A percentile compares a stretch with the other conserved stretches of the same genome.
phyloP scores from a whole-genome alignment of 64 coral and sea anemone genomes.

The Cladopsammia gracilis region DNA sequence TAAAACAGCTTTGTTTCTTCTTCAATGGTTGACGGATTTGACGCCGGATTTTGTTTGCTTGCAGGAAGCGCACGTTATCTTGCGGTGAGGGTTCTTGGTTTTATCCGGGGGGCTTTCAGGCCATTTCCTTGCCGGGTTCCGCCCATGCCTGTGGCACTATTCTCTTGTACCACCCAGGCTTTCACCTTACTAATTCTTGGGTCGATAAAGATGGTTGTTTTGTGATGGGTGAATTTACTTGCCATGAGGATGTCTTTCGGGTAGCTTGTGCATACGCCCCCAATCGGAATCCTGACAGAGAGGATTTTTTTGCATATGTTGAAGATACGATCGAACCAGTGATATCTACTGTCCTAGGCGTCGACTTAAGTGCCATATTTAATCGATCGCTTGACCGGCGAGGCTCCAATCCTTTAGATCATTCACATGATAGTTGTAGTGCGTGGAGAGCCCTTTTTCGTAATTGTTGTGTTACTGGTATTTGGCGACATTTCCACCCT shows the following conservation, averaged over 20 bases:
- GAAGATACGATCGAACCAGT: not conserved
- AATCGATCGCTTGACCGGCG: not conserved
- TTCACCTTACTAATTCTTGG: too few relatives aligned
- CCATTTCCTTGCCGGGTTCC: too few relatives aligned
- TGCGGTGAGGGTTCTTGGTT: too few relatives aligned
- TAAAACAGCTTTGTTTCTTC: too few relatives aligned
- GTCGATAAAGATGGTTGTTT: too few relatives aligned
- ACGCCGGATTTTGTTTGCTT: too few relatives aligned
- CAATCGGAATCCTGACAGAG: not conserved
- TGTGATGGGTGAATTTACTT: too few relatives aligned
- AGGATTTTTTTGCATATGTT: slow-evolving; percentile 3
- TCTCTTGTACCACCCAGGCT: too few relatives aligned
- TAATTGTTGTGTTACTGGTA: not conserved
- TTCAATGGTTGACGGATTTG: too few relatives aligned
- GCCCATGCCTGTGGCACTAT: too few relatives aligned
- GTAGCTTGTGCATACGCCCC: slow-evolving; percentile 26
- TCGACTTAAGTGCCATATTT: slow-evolving; percentile 45
- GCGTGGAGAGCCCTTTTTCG: not conserved
- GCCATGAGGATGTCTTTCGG: not conserved
- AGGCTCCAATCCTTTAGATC: not conserved
- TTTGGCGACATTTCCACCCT: slow-evolving; percentile 16
- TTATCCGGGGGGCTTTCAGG: too few relatives aligned
- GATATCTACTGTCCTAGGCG: slow-evolving; percentile 10
- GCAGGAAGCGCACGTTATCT: too few relatives aligned
- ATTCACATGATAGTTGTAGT: not conserved